These are phyloP conservation scores for Rhinopithecus roxellana DNA, from an alignment of 2,113 vertebrate species.

Conservation along the genomic window DNA sequence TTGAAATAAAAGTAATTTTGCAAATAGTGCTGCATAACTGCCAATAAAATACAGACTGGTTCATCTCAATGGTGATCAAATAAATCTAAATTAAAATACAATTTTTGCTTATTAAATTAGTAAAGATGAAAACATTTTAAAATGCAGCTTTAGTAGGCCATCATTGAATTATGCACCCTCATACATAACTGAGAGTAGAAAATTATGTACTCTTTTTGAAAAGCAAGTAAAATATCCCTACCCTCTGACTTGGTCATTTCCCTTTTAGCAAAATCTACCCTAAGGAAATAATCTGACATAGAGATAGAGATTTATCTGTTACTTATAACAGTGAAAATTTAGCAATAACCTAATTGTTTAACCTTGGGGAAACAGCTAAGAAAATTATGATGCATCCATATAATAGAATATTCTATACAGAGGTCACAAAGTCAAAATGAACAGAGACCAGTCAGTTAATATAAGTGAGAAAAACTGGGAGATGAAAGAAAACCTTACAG, in stretches of 20 bases:
- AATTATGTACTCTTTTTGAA: background rate
- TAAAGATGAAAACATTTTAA: constrained; percentile 21
- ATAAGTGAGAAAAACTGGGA: background rate
- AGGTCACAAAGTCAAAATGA: background rate
- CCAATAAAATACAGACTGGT: background rate
- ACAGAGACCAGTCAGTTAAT: background rate
- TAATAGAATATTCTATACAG: background rate
- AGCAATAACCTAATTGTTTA: constrained; percentile 18
- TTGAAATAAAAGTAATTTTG: background rate
- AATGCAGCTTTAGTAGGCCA: background rate
- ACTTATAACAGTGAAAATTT: constrained; percentile 13
- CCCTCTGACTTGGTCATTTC: background rate
- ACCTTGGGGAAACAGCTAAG: background rate
- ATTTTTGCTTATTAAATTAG: constrained; percentile 16
- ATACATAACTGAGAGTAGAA: background rate
- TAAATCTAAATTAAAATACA: background rate
- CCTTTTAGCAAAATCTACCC: background rate
- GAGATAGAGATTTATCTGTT: constrained; percentile 4
- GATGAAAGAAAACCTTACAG: background rate
- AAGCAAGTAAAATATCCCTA: constrained; percentile 19
- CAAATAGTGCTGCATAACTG: background rate
- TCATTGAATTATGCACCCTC: background rate
- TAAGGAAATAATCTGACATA: background rate
- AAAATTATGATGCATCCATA: background rate
- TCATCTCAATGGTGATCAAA: background rate